These are phyloP conservation scores for Rhinogobio ventralis DNA, from an alignment of 2,797 vertebrate genomes.

Conservation along the genomic window DNA sequence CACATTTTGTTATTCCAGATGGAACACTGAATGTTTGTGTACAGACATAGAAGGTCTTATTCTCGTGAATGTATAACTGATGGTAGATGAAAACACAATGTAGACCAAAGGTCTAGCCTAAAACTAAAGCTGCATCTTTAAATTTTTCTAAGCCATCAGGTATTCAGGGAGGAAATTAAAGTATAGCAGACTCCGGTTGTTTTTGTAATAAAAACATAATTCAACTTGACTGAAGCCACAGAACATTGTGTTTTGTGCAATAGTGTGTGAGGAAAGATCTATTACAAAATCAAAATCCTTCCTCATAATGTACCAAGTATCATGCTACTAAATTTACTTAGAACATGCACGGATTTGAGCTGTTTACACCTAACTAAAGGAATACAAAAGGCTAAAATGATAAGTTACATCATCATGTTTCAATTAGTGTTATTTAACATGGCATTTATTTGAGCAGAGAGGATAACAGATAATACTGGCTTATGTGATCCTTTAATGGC, in stretches of 20 bases:
- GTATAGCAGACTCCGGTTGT: constrained; percentile 7
- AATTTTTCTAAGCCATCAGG: constrained; percentile 30
- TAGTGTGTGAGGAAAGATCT: constrained; percentile 13
- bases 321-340: constrained; percentile 4
- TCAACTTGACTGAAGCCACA: constrained; percentile 15
- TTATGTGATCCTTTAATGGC: neutral
- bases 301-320: neutral
- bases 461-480: neutral
- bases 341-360: neutral
- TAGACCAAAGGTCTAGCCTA: neutral
- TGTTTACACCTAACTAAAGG: neutral
- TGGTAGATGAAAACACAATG: constrained; percentile 21
- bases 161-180: constrained; percentile 53
- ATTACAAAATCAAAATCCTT: constrained; percentile 28
- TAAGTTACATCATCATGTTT: neutral
- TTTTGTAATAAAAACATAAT: constrained; percentile 48
- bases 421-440: neutral
- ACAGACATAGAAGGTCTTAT: constrained; percentile 10
- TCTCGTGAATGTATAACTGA: neutral
- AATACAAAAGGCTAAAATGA: neutral
- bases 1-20: neutral
- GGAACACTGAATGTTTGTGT: neutral
- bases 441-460: neutral
- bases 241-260: constrained; percentile 31
- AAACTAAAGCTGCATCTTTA: constrained; percentile 30